Evolutionary conservation across 2,797 vertebrate genomes (phyloP).

Genomic region (Microhierax caerulescens): DNA sequence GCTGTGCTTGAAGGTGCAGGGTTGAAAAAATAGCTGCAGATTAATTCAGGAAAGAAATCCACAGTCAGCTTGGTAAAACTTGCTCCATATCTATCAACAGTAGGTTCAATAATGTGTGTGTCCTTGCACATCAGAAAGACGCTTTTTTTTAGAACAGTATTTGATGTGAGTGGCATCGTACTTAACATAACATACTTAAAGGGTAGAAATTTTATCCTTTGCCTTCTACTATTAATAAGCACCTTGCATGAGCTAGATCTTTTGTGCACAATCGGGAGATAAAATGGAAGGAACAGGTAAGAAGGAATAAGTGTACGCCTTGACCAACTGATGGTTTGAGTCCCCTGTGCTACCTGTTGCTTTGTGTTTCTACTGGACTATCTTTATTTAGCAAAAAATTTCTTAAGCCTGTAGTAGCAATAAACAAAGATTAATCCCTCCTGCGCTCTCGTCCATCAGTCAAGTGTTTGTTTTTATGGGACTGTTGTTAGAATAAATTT

Average conservation of each 20-base stretch:
- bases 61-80: background rate
- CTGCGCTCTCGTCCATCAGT: background rate
- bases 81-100: fast-evolving
- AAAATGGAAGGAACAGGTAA: background rate
- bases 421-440: background rate
- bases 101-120: background rate
- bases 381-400: background rate
- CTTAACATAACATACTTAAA: no score
- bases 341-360: background rate
- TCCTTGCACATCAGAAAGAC: background rate
- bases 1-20: background rate
- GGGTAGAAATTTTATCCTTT: fast-evolving
- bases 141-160: background rate
- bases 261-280: fast-evolving
- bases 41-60: background rate
- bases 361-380: background rate
- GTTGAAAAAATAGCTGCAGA: background rate
- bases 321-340: background rate
- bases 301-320: background rate
- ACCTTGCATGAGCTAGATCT: background rate
- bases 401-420: background rate
- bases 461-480: background rate
- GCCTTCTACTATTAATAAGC: fast-evolving
- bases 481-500: background rate
- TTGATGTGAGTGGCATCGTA: background rate